Evolutionary conservation across 2,113 vertebrate genomes (phyloP).

Genomic region (Rostratula benghalensis): DNA sequence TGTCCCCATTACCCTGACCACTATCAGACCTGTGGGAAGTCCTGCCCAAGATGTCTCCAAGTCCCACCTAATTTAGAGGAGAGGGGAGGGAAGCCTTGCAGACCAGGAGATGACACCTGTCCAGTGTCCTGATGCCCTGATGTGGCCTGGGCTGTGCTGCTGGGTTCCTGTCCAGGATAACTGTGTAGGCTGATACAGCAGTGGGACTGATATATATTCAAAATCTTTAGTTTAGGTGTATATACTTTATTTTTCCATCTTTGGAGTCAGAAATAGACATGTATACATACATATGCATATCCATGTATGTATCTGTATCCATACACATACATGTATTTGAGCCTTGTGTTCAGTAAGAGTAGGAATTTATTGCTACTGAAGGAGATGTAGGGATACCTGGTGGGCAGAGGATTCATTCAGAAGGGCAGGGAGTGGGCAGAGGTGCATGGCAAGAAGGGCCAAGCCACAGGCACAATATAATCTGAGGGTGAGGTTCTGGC

Average conservation of each 20-base stretch:
- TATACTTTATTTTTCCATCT: not conserved
- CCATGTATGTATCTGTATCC: not conserved
- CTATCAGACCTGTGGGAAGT: not conserved
- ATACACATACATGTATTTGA: accelerated
- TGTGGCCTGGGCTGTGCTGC: not conserved
- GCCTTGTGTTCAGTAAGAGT: not conserved
- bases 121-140: not conserved
- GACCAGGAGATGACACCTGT: not conserved
- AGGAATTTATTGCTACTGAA: not conserved
- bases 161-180: not conserved
- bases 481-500: not conserved
- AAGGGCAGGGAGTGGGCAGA: not conserved
- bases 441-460: not conserved
- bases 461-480: not conserved
- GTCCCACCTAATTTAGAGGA: not conserved
- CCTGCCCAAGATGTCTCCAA: not conserved
- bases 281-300: not conserved
- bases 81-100: not conserved
- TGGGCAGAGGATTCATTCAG: not conserved
- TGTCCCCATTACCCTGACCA: not conserved
- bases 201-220: not conserved
- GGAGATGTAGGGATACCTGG: not conserved
- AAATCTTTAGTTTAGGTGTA: not conserved
- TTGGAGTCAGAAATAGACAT: not conserved
- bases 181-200: not conserved